A percentile compares a stretch with the other conserved stretches of the same genome.
These are phyloP conservation scores for Acanthornis magna DNA, from an alignment of 2,797 vertebrate genomes.

Conservation along the genomic window DNA sequence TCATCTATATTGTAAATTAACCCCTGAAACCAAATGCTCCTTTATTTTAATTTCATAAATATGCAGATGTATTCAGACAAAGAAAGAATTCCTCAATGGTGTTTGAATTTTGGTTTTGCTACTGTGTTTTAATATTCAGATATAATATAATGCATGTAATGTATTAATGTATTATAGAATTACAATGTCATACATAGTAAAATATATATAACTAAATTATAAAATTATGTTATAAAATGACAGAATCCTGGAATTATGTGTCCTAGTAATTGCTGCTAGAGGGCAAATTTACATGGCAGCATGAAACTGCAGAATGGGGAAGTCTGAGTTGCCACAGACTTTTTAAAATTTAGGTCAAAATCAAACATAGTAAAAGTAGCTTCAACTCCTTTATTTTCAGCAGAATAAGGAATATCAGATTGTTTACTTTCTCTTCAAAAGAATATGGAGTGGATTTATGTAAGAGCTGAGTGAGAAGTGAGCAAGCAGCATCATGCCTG, in stretches of 20 bases:
- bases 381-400: not conserved
- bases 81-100: not conserved
- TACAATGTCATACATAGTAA: not conserved
- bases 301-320: not conserved
- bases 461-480: not conserved
- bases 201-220: not conserved
- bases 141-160: not conserved
- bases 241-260: not conserved
- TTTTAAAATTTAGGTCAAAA: not conserved
- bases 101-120: not conserved
- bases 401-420: not conserved
- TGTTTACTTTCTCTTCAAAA: not conserved
- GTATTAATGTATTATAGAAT: not conserved
- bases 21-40: not conserved
- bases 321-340: not conserved
- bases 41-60: not conserved
- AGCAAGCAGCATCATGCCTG: fast-evolving
- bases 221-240: not conserved
- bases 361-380: not conserved
- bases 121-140: not conserved
- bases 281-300: not conserved
- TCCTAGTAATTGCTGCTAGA: not conserved
- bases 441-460: not conserved
- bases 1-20: not conserved
- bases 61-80: not conserved